phyloP scores from a whole-genome alignment of 2,113 vertebrate genomes.

The Cyanoderma ruficeps region DNA sequence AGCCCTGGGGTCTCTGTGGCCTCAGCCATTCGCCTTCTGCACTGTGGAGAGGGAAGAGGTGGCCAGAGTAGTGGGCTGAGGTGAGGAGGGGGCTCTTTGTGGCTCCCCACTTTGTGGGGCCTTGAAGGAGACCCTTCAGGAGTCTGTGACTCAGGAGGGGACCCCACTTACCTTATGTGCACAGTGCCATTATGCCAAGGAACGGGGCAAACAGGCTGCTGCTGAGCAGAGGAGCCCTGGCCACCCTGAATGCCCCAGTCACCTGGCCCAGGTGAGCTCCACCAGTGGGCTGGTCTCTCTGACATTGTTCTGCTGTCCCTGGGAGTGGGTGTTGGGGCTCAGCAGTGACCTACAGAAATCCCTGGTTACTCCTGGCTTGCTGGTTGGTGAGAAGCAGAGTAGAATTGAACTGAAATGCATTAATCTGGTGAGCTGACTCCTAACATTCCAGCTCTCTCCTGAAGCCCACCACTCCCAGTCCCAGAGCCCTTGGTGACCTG shows the following conservation, averaged over 20 bases:
- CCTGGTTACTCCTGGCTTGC: not conserved
- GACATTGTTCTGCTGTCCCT: not conserved
- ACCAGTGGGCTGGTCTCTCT: fast-evolving
- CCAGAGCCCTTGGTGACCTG: fast-evolving
- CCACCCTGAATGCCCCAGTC: not conserved
- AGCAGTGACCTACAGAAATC: constrained; percentile 19
- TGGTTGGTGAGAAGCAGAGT: not conserved
- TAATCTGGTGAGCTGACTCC: not conserved
- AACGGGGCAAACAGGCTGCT: not conserved
- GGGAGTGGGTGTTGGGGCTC: not conserved
- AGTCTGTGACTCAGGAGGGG: not conserved
- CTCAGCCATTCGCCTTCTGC: fast-evolving
- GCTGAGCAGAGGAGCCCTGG: not conserved
- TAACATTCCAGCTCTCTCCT: not conserved
- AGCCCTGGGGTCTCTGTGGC: not conserved
- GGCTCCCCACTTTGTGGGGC: not conserved
- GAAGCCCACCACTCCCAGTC: not conserved
- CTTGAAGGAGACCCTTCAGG: not conserved
- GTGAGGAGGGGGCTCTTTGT: not conserved
- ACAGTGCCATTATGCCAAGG: not conserved
- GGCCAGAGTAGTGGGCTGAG: not conserved
- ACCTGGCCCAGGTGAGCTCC: not conserved
- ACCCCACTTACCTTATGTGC: fast-evolving
- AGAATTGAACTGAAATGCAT: not conserved
- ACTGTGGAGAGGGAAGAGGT: fast-evolving